Conservation (phyloP, 2,113 vertebrate genomes). For the Oplegnathus fasciatus region DNA sequence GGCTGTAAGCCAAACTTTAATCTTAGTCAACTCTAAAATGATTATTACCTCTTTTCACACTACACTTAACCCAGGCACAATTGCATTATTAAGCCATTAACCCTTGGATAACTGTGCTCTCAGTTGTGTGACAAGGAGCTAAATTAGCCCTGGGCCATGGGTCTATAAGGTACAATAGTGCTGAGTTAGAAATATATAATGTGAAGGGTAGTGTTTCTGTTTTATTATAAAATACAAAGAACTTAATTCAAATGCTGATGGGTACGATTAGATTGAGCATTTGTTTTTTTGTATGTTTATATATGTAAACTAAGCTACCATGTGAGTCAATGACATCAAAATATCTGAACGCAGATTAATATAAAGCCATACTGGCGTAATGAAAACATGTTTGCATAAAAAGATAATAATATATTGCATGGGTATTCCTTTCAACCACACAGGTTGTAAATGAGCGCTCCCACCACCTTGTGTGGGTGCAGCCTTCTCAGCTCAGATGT, state of each 20-base stretch:
- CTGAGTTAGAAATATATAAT: neutral
- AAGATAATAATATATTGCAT: neutral
- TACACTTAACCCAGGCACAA: slow-evolving; percentile 72
- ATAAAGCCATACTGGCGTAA: neutral
- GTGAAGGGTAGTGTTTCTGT: neutral
- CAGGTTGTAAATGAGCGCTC: neutral
- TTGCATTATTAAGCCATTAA: slow-evolving; percentile 70
- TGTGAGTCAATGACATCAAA: neutral
- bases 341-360: neutral
- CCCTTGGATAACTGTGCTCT: slow-evolving; percentile 48
- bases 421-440: neutral
- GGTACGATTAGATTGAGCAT: neutral
- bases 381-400: neutral
- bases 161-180: neutral
- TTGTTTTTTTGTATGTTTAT: neutral
- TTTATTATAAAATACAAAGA: slow-evolving; percentile 1
- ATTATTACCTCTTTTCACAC: slow-evolving; percentile 80
- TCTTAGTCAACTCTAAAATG: slow-evolving; percentile 73
- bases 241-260: neutral
- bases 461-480: neutral
- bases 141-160: slow-evolving; percentile 28
- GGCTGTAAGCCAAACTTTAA: slow-evolving; percentile 75
- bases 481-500: neutral
- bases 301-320: neutral
- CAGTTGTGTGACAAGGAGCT: slow-evolving; percentile 40